Base-by-base conservation (phyloP, 2,888 invertebrate species). In the Quadroppia sp. region DNA sequence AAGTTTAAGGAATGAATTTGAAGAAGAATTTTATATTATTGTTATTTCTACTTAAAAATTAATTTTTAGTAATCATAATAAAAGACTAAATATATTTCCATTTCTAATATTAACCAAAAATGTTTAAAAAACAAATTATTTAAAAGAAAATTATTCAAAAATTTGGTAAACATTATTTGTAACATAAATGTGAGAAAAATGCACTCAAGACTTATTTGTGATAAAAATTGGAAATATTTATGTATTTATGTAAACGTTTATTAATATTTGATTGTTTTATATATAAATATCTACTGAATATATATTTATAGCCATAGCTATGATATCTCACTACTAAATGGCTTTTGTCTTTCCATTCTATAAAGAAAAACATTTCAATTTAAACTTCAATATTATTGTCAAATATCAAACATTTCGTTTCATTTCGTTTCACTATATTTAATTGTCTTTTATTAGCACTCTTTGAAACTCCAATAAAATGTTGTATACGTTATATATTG, bases 241-340 rank as follows among this genome's bases (percentile, higher is more conserved):
- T 45, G 20, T 64, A 42, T 69, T 69, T 69, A 69, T 69, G 64
- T 64, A 42, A 45, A 36, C n/a, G 15, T 64, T 64, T 64, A 64
- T 64, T 64, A 64, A 32, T 64, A 64, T 64, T 64, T 64, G 23
- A 64, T 64, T 36, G 30, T 56, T 56, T 64, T 30, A 17, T 32
- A 1, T 4, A 69, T 32, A 2, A 13, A 36, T n/a, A 32, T 64
- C 23, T 64, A 64, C 17, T 20, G 25, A 4, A 64, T 17, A 64
- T 9, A 6, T 25, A 45, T n/a, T 64, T 7, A 7, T 36, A 20
- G 32, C 2, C n/a, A n/a, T n/a, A n/a, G n/a, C n/a, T n/a, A n/a
- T n/a, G n/a, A n/a, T 67, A 67, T 69, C 69, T 69, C 69, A 69
- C 69, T 69, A 69, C 69, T 61, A 64, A 67, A 45, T 20, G 25